Evolutionary conservation across 2,113 vertebrate species (phyloP), one percentile per base, ranked within the genome.

Genomic region (Equus quagga): DNA sequence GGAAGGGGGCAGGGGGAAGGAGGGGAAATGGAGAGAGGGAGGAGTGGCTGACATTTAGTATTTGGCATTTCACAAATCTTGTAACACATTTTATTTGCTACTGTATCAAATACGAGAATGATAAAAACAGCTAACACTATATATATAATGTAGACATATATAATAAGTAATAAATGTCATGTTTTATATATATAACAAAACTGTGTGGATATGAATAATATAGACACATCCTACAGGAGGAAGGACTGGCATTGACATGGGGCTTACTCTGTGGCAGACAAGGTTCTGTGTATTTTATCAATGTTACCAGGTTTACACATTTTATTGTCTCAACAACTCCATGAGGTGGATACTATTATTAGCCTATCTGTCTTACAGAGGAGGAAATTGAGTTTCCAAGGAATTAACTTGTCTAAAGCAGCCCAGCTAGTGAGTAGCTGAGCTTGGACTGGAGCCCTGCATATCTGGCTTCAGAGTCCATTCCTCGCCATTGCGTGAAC

Each of bases 61-160:
- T 67, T 33, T 8, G 12, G 23, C 12, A 33, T 51, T 76, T 49
- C 81, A 46, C 49, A 85, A 78, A 51, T 56, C 60, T 36, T 31
- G 1, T 26, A 49, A 46, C 44, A 67, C 31, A 24, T 73, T 87
- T 93, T 65, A 49, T 79, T 76, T 75, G n/a, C 31, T 75, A 23
- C 21, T 56, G 19, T 79, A 28, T 36, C 56, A 73, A 89, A 87
- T 18, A 91, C 60, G 3, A 67, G 15, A 62, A 70, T 46, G 26
- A 91, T 4, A 18, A 26, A 89, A 95, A 58, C 10, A 83, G 17
- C 44, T 81, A 84, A 78, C 95, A 87, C 90, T 97, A 3, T 13
- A 3, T 49, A 41, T 44, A 28, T 73, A 23, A 21, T 54, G 11
- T 54, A 91, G 33, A 31, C 33, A n/a, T 58, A 31, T 79, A 11